These are phyloP conservation scores for Leguminivora glycinivorella DNA, from an alignment of 1,140 invertebrate species.

Conservation along the genomic window DNA sequence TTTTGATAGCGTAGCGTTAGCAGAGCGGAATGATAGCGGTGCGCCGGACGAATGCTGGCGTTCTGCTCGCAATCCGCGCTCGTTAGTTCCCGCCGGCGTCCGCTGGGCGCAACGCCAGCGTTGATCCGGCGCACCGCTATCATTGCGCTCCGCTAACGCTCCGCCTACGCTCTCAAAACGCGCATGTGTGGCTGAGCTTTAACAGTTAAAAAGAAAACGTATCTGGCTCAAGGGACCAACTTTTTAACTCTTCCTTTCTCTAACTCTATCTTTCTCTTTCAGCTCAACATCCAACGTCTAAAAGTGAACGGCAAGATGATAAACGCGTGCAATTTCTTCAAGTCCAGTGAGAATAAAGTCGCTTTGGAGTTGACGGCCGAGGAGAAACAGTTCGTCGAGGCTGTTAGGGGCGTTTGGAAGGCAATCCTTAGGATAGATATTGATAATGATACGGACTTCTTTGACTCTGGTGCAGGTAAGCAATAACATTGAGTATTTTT, in stretches of 20 bases:
- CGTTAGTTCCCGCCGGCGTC: too few relatives aligned
- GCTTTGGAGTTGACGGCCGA: constrained; percentile 87
- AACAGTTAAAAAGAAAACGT: too few relatives aligned
- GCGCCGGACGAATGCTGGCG: too few relatives aligned
- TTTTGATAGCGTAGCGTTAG: too few relatives aligned
- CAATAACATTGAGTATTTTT: neutral
- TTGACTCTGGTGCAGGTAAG: constrained; percentile 88
- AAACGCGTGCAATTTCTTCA: constrained; percentile 89
- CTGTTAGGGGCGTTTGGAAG: constrained; percentile 87
- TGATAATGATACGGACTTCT: constrained; percentile 92
- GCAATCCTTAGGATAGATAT: constrained; percentile 90
- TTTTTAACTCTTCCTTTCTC: neutral
- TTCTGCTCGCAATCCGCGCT: too few relatives aligned
- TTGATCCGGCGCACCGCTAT: too few relatives aligned
- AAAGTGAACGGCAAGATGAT: constrained; percentile 91
- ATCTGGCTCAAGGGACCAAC: constrained; percentile 5
- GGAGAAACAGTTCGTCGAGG: constrained; percentile 84
- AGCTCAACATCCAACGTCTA: constrained; percentile 85
- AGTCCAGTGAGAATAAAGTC: constrained; percentile 78
- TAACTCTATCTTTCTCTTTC: constrained; percentile 37
- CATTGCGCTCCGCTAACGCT: too few relatives aligned
- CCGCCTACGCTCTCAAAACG: too few relatives aligned
- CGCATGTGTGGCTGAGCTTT: too few relatives aligned
- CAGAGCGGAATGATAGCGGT: too few relatives aligned
- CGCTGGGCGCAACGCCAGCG: too few relatives aligned